Evolutionary conservation across 1,140 invertebrate species (phyloP), one percentile per base, ranked within the genome.

Genomic region (Temnothorax curvispinosus): DNA sequence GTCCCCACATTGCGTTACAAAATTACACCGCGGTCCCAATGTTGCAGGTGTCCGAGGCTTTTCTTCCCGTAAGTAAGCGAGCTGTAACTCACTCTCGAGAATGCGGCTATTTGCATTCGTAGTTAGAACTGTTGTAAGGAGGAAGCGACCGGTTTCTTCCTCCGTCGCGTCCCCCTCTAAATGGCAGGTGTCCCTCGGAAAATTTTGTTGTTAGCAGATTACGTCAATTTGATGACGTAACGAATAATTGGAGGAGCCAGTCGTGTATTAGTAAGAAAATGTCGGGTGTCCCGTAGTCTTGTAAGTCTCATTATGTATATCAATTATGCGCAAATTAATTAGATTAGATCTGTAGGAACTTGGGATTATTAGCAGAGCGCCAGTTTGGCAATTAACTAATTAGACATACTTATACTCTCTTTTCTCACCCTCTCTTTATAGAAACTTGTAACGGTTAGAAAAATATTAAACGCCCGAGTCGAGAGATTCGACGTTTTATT

Each of bases 41-140:
- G 38, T 90, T 67, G 72, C 89, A 90, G 88, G 78, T 89, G n/a
- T 74, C 80, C 78, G 76, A 75, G 52, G 21, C 38, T 77, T 76
- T 60, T 11, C 38, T 44, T 80, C 18, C 18, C 15, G 44, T 27
- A 2, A 47, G 15, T 35, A 1, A n/a, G 47, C 21, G 2, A n/a
- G 47, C 21, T 13, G 32, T 35, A 38, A 81, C 44, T 47, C 41
- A 54, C 44, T 11, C 44, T 11, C 21, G 52, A 52, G 65, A 71
- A 81, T 65, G 21, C 50, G 58, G 21, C 71, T 88, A 80, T 90
- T 89, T 88, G 88, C 86, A 71, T 77, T 85, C 62, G 54, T 62
- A 82, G 56, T 89, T 89, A 89, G 67, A 74, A 75, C 47, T 64
- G 60, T 81, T 75, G n/a, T 69, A 69, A 35, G 5, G 35, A 65